Conservation (phyloP, 2,797 vertebrate genomes). For the Poeciliopsis infans region DNA sequence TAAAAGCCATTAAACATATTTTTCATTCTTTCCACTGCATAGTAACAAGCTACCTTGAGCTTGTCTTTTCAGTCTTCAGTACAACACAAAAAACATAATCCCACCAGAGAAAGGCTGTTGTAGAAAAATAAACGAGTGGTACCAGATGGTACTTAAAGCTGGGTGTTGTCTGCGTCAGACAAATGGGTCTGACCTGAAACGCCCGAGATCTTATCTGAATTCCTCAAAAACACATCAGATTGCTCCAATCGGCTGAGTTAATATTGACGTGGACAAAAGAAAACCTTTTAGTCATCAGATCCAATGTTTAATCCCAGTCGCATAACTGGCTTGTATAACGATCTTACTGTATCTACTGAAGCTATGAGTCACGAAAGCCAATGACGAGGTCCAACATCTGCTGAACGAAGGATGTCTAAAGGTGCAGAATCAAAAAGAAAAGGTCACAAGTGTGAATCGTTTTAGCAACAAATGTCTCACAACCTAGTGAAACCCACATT, state of each 20-base stretch:
- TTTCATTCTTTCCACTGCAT: neutral
- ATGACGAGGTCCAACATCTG: neutral
- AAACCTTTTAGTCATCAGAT: conserved; percentile 7
- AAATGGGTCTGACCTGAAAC: conserved; percentile 46
- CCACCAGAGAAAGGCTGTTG: conserved; percentile 18
- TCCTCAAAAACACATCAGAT: conserved; percentile 29
- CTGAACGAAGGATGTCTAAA: neutral
- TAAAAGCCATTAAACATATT: neutral
- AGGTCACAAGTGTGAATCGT: neutral
- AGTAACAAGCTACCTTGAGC: neutral
- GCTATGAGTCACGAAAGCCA: neutral
- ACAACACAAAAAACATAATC: neutral
- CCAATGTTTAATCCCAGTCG: neutral
- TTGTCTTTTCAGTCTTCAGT: neutral
- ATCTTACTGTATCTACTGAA: neutral
- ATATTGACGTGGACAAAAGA: conserved; percentile 8
- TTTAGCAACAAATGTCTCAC: neutral
- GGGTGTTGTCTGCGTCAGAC: conserved; percentile 40
- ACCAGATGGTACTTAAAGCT: conserved; percentile 33
- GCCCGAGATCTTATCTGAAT: conserved; percentile 54
- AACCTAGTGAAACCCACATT: neutral
- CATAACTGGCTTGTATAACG: neutral
- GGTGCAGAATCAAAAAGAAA: neutral
- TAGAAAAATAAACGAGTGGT: conserved; percentile 35
- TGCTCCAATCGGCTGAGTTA: conserved; percentile 21